Conservation (phyloP, 2,797 vertebrate genomes). For the Diplodus puntazzo region DNA sequence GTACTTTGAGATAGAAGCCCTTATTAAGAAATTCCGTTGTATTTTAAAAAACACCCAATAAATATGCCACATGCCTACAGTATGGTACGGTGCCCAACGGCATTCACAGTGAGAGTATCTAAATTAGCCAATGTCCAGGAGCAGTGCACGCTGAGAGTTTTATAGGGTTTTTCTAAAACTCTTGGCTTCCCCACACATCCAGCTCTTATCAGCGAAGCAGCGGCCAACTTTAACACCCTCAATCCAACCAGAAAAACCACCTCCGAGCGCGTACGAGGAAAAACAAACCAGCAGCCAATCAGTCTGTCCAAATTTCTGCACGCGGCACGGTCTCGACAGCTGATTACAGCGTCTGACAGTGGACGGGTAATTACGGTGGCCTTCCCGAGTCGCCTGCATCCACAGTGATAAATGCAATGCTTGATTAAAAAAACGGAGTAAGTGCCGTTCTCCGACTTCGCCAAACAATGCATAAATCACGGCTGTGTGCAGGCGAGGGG, state of each 20-base stretch:
- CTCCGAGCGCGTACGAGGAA: slow-evolving; percentile 50
- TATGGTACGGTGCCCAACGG: slow-evolving; percentile 16
- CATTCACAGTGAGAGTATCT: slow-evolving; percentile 20
- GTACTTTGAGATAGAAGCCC: slow-evolving; percentile 28
- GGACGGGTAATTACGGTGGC: slow-evolving; percentile 71
- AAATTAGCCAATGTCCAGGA: slow-evolving; percentile 55
- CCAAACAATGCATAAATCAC: slow-evolving; percentile 65
- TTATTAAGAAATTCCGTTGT: slow-evolving; percentile 41
- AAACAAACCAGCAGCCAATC: slow-evolving; percentile 71
- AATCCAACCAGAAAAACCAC: slow-evolving; percentile 55
- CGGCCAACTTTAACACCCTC: slow-evolving; percentile 61
- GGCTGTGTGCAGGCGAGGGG: slow-evolving; percentile 32
- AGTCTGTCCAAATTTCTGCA: slow-evolving; percentile 51
- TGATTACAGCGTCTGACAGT: slow-evolving; percentile 72
- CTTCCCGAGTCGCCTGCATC: slow-evolving; percentile 63
- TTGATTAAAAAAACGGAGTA: slow-evolving; percentile 66
- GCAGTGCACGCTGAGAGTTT: slow-evolving; percentile 50
- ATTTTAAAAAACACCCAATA: slow-evolving; percentile 67
- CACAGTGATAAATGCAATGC: slow-evolving; percentile 71
- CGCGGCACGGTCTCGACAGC: slow-evolving; percentile 45
- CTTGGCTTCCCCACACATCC: slow-evolving; percentile 37
- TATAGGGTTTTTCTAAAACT: slow-evolving; percentile 46
- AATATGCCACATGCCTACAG: slow-evolving; percentile 43
- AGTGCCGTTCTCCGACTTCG: slow-evolving; percentile 24
- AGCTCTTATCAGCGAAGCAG: slow-evolving; percentile 65